Conservation (phyloP, 2,888 invertebrate species). For the Drosophila barbarae region DNA sequence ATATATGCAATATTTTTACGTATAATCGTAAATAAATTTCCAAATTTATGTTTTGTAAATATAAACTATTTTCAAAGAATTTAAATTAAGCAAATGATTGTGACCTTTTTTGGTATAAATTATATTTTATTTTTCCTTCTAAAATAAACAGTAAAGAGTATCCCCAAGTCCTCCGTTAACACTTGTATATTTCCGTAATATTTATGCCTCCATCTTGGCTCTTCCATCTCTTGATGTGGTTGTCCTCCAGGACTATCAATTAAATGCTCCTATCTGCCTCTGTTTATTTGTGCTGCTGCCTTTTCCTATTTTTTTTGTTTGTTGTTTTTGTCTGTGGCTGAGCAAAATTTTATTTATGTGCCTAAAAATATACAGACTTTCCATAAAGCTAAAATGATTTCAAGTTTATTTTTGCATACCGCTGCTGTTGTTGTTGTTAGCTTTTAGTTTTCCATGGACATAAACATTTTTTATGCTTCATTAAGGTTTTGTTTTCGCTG, state of each 20-base stretch:
- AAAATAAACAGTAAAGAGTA: neutral
- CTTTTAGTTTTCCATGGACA: conserved; percentile 43
- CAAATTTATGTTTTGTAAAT: no score
- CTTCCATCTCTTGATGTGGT: conserved; percentile 12
- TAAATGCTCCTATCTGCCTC: conserved; percentile 52
- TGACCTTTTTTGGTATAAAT: neutral
- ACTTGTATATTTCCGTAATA: neutral
- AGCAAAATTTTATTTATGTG: conserved; percentile 59
- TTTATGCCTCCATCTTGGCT: conserved; percentile 4
- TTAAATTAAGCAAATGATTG: neutral
- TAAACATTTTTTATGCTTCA: conserved; percentile 52
- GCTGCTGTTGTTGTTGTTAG: conserved; percentile 30
- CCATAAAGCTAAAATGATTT: conserved; percentile 40
- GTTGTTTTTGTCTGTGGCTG: conserved; percentile 15
- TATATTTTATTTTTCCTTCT: neutral
- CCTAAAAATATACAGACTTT: conserved; percentile 25
- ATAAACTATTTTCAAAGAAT: no score
- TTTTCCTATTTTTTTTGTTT: neutral
- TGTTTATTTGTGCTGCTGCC: conserved; percentile 8
- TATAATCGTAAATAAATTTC: no score
- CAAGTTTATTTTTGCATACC: conserved; percentile 40
- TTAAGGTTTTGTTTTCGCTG: conserved; percentile 36
- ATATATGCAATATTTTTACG: no score
- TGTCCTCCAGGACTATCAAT: conserved; percentile 38
- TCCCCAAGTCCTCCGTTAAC: neutral